phyloP scores from a whole-genome alignment of 1,140 invertebrate genomes.

The Hyposmocoma kahamanoa region DNA sequence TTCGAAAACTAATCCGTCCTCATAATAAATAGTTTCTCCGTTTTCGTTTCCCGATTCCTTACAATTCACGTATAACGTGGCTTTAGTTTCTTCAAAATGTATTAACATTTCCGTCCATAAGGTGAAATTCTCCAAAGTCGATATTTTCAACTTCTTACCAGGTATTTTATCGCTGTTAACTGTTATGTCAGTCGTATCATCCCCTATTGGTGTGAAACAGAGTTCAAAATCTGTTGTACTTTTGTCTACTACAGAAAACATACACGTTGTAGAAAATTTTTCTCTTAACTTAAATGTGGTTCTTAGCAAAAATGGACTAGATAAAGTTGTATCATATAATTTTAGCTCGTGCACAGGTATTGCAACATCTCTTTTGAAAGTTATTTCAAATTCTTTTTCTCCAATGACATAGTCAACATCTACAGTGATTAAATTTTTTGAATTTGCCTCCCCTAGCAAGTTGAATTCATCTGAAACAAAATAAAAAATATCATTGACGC shows the following conservation, averaged over 20 bases:
- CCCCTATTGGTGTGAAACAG: not conserved
- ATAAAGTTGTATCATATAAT: constrained; percentile 3
- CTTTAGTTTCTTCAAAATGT: constrained; percentile 5
- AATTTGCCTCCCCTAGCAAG: no score
- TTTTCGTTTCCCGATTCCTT: no score
- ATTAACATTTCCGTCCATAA: constrained; percentile 7
- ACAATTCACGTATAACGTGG: constrained; percentile 9
- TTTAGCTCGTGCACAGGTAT: not conserved
- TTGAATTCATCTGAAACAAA: no score
- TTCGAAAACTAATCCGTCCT: no score
- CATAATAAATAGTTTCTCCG: no score
- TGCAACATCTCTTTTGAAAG: constrained; percentile 17
- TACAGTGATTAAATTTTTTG: no score
- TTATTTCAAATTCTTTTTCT: no score
- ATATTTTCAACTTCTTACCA: not conserved
- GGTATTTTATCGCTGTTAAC: not conserved
- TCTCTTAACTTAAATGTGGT: constrained; percentile 7
- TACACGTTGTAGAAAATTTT: not conserved
- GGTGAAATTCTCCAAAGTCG: not conserved
- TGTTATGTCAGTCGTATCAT: not conserved
- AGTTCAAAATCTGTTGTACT: not conserved
- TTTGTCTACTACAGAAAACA: constrained; percentile 13
- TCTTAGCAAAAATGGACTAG: constrained; percentile 8
- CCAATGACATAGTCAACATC: no score
- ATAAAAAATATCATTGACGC: no score